Conservation (phyloP, 2,888 invertebrate genomes). For the Micropterix aruncella region DNA sequence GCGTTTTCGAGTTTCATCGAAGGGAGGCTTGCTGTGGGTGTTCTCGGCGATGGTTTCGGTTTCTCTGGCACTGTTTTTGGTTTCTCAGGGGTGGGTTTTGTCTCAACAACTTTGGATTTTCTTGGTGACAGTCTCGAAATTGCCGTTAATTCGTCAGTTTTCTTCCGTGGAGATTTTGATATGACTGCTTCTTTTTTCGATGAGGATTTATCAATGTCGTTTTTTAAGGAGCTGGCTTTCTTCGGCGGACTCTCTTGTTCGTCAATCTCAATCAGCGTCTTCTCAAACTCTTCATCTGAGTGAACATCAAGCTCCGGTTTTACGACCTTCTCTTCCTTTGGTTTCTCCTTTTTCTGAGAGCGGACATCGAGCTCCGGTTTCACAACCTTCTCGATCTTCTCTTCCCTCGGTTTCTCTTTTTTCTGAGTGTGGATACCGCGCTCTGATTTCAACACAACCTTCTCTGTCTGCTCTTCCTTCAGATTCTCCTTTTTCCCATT, state of each 20-base stretch:
- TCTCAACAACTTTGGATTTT: slow-evolving; percentile 1
- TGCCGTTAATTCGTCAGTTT: background rate
- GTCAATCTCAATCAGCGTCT: slow-evolving; percentile 51
- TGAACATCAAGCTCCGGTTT: slow-evolving; percentile 35
- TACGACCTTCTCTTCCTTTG: slow-evolving; percentile 16
- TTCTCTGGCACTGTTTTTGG: background rate
- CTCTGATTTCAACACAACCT: slow-evolving; percentile 8
- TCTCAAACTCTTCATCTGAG: slow-evolving; percentile 56
- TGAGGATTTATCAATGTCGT: slow-evolving; percentile 1
- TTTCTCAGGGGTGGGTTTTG: slow-evolving; percentile 1
- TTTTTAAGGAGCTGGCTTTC: slow-evolving; percentile 9
- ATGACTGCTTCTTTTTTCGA: background rate
- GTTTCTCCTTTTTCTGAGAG: slow-evolving; percentile 9
- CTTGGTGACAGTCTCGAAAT: background rate
- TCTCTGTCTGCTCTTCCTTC: slow-evolving; percentile 16
- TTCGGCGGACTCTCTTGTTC: slow-evolving; percentile 23
- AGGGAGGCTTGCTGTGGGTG: background rate
- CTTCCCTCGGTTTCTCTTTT: slow-evolving; percentile 13
- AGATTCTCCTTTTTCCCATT: slow-evolving; percentile 9
- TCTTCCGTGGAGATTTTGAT: slow-evolving; percentile 1
- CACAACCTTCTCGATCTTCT: slow-evolving; percentile 14
- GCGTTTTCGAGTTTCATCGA: slow-evolving; percentile 7
- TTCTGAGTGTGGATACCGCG: slow-evolving; percentile 7
- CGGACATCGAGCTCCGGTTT: slow-evolving; percentile 8
- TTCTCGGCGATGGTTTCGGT: background rate